Base-by-base conservation (phyloP, 2,113 vertebrate species). In the Mesembrinibis cayennensis region DNA sequence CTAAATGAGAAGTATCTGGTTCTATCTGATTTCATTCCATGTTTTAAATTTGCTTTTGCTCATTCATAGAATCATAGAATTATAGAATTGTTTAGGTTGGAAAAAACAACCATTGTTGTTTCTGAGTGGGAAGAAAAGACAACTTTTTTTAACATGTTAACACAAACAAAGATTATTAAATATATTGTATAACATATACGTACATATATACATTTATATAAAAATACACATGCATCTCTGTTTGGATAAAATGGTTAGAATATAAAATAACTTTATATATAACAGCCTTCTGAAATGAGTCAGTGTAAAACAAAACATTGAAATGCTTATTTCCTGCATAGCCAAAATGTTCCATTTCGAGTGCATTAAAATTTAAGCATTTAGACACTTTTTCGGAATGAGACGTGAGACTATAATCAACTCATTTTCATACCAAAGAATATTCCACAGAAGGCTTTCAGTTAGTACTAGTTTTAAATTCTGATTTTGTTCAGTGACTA, bases 11-110 rank as follows among this genome's bases (percentile, higher is more conserved):
- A 52, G 6, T 58, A 25, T 36, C 34, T 66, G 38, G 5, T 34
- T 85, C 42, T 81, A 45, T 21, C 11, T 0, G 1, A 40, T 69
- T 52, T 69, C 2, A 14, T 52, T 47, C 29, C 2, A 0, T 13
- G 18, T 27, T 69, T 83, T 69, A 70, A 52, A 30, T 58, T 63
- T 47, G 6, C 11, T 80, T 84, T 38, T 69, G 73, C 13, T 47
- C 4, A 13, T 42, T 42, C 10, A 40, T 40, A 40, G 40, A 40
- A 40, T 40, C 40, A 42, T 42, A 42, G 40, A 42, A 42, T 13
- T 12, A 42, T 42, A 42, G 40, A 42, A 42, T 42, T 13, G 11
- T 42, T 42, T 42, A 42, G 40, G 40, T 42, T 42, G 40, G 40
- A 42, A 42, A 42, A 42, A 42, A 42, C 40, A 13, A 13, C 40